These are phyloP conservation scores for Meteorus cinctellus DNA, from an alignment of 2,888 invertebrate genomes.

Conservation along the genomic window DNA sequence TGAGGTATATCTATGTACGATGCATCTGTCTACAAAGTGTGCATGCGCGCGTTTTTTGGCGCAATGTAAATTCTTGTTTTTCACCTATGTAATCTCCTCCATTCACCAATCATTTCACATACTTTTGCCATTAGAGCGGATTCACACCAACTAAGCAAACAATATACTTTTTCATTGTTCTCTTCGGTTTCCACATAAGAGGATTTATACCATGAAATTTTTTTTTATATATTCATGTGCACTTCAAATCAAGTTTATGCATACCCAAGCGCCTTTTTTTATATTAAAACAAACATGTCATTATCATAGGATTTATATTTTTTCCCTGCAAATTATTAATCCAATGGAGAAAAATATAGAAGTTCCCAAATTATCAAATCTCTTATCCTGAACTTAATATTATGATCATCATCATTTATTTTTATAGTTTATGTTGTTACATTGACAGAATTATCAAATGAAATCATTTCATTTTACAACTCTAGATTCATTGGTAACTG, in stretches of 20 bases:
- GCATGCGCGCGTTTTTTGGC: slow-evolving; percentile 45
- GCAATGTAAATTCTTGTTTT: slow-evolving; percentile 60
- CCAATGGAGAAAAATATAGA: too few relatives aligned
- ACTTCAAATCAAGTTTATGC: too few relatives aligned
- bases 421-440: not conserved
- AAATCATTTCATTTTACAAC: not conserved
- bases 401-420: not conserved
- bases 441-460: not conserved
- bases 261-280: too few relatives aligned
- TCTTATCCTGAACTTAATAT: too few relatives aligned
- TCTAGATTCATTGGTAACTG: not conserved
- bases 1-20: slow-evolving; percentile 21
- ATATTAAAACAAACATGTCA: too few relatives aligned
- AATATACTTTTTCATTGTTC: slow-evolving; percentile 55
- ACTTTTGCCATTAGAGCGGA: slow-evolving; percentile 70
- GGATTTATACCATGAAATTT: slow-evolving; percentile 62
- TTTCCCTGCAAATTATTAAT: too few relatives aligned
- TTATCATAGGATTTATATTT: too few relatives aligned
- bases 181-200: slow-evolving; percentile 51
- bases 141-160: slow-evolving; percentile 69
- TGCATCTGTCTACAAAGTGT: slow-evolving; percentile 47
- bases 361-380: too few relatives aligned
- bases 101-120: slow-evolving; percentile 71
- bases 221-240: slow-evolving; percentile 29
- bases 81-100: slow-evolving; percentile 69